Conservation (phyloP, 2,113 vertebrate species). For the Athene noctua region DNA sequence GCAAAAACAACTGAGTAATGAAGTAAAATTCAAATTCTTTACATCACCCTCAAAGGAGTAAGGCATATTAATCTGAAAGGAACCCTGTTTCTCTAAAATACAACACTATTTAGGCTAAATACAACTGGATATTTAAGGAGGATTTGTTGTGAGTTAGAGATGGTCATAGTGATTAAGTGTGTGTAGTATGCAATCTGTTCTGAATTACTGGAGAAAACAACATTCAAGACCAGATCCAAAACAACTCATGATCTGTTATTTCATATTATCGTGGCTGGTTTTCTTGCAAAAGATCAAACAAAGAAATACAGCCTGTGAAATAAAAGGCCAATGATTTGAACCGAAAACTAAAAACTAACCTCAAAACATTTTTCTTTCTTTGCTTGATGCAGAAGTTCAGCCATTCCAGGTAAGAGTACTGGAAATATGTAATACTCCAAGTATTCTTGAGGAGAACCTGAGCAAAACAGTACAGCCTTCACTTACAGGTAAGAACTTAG, state of each 20-base stretch:
- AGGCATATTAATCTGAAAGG: neutral
- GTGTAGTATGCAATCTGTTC: neutral
- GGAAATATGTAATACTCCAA: conserved; percentile 84
- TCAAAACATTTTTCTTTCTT: conserved; percentile 81
- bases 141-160: neutral
- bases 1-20: neutral
- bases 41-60: neutral
- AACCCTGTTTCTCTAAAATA: neutral
- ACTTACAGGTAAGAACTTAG: neutral
- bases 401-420: conserved; percentile 83
- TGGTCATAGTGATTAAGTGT: neutral
- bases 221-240: neutral
- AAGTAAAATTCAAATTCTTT: neutral
- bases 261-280: neutral
- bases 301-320: neutral
- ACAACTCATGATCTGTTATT: neutral
- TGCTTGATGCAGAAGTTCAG: conserved; percentile 80
- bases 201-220: neutral
- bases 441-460: conserved; percentile 78
- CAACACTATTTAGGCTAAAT: neutral
- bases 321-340: neutral
- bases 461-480: neutral
- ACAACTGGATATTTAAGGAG: neutral
- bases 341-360: conserved; percentile 71
- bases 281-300: conserved; percentile 1